Evolutionary conservation across 2,797 vertebrate genomes (phyloP), one percentile per base, ranked within the genome.

Genomic region (Pagetopsis macropterus): DNA sequence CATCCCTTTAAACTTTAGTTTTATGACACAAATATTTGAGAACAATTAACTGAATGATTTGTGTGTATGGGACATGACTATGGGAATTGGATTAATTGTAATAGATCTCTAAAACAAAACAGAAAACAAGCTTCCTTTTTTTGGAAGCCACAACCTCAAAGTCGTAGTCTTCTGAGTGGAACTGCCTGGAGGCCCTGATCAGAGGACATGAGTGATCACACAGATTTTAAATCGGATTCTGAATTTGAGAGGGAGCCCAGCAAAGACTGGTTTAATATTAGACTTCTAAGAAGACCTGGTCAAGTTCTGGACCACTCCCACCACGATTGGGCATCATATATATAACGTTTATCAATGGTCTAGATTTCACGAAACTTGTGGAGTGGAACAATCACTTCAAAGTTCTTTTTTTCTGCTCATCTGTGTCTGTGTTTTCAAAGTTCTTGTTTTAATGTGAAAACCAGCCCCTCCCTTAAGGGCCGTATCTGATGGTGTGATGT

Each of bases 181-280:
- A 63, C 50, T 41, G 58, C 50, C 52, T 23, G 58, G 60, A 33
- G 50, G 45, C 27, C 61, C 14, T 71, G 46, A 81, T 68, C 71
- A 70, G 56, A 72, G 62, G 60, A 54, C 60, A 66, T 33, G n/a
- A 21, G 17, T 54, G 64, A 81, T 77, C 59, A 72, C 57, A 65
- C 58, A 59, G 66, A 79, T 67, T 76, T 74, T 57, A 23, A 63
- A 70, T 51, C 76, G 72, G 45, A 50, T 65, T 65, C 16, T 69
- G 61, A 64, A 23, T 65, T 17, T 31, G 51, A 58, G 4, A 9
- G 17, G 16, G 41, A 44, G 48, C 54, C 48, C 9, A 9, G 21
- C 41, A 31, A 50, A 55, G 27, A 44, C 21, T 66, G n/a, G 45
- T 54, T 50, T 73, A 8, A 64, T 31, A 46, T 16, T n/a, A 68